Percentiles rank a stretch among this genome's conserved stretches.
Conservation (phyloP, 2,888 invertebrate genomes). For the Ichneumoninae sp. region DNA sequence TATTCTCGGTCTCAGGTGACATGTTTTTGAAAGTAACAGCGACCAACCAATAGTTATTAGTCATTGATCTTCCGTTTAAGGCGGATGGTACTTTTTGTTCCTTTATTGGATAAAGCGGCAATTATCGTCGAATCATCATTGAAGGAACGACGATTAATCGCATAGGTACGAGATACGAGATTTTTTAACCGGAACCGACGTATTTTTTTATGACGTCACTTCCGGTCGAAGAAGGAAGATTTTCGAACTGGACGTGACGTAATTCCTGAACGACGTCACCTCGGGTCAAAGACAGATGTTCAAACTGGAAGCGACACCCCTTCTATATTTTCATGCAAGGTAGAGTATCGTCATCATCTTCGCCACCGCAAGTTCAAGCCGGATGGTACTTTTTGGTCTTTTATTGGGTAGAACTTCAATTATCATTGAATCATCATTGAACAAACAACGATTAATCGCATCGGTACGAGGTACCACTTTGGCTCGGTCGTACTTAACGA, state of each 20-base stretch:
- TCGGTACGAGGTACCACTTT: not conserved
- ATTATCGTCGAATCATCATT: not conserved
- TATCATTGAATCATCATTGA: not conserved
- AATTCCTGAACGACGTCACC: no score
- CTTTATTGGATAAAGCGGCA: not conserved
- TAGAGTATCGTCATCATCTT: no score
- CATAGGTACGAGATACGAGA: not conserved
- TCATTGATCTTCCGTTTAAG: not conserved
- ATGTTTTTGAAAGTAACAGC: not conserved
- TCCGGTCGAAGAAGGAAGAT: no score
- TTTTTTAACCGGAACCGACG: no score
- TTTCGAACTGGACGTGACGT: no score
- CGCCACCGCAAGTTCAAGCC: not conserved
- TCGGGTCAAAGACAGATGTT: no score
- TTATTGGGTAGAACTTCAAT: not conserved
- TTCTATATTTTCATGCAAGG: no score
- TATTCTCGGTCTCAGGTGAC: not conserved
- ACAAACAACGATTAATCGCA: not conserved
- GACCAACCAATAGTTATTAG: not conserved
- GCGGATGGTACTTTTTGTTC: not conserved
- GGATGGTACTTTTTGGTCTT: not conserved
- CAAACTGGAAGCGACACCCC: not conserved
- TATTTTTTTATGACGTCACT: no score
- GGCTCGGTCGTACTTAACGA: constrained; percentile 7
- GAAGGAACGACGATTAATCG: not conserved